These are phyloP conservation scores for Zygothrica quintamaculata DNA, from an alignment of 2,888 invertebrate species.

Conservation along the genomic window DNA sequence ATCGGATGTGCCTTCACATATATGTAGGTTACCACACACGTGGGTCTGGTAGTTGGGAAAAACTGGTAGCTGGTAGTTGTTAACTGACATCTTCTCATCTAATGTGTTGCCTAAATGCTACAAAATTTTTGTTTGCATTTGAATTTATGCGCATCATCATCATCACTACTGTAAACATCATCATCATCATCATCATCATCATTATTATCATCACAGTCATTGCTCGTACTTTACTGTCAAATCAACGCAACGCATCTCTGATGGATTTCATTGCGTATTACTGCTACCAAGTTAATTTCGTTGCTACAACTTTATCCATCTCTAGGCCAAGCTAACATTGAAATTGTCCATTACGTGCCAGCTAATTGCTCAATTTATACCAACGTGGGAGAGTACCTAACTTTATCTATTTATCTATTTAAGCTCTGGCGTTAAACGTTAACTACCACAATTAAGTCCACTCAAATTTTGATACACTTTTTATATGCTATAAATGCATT, in stretches of 20 bases:
- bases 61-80: conserved; percentile 38
- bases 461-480: too few species aligned
- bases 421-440: conserved; percentile 9
- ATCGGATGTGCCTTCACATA: conserved; percentile 5
- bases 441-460: too few species aligned
- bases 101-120: conserved; percentile 61
- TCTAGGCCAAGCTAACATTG: background rate
- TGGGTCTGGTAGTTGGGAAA: conserved; percentile 13
- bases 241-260: conserved; percentile 54
- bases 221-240: conserved; percentile 47
- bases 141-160: conserved; percentile 50
- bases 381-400: conserved; percentile 17
- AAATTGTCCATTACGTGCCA: conserved; percentile 31
- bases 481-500: too few species aligned
- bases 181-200: conserved; percentile 38
- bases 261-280: conserved; percentile 41
- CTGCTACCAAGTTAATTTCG: conserved; percentile 21
- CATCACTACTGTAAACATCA: too few species aligned
- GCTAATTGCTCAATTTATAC: conserved; percentile 40
- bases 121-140: conserved; percentile 12
- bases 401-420: background rate
- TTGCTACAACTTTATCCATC: too few species aligned
- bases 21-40: conserved; percentile 43
- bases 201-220: conserved; percentile 37
- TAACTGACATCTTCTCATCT: conserved; percentile 55